phyloP scores from a whole-genome alignment of 2,797 vertebrate species.

The Mustela erminea region DNA sequence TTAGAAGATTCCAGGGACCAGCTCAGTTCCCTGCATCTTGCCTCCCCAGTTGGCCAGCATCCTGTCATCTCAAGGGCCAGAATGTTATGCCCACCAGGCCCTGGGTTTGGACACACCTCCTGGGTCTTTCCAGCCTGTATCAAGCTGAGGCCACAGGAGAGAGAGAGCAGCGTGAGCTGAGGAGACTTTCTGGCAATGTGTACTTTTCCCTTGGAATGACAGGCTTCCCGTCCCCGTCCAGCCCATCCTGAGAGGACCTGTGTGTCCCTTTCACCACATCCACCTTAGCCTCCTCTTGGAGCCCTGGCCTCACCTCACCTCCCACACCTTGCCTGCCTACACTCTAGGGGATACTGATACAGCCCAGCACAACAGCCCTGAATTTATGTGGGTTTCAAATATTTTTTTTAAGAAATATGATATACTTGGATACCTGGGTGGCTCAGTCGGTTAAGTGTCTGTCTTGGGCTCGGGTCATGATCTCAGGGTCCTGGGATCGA shows the following conservation, averaged over 20 bases:
- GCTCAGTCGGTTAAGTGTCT: too few relatives aligned
- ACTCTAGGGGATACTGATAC: conserved; percentile 35
- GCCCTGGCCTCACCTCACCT: background rate
- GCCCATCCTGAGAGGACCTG: background rate
- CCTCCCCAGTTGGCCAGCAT: background rate
- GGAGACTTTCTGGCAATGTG: background rate
- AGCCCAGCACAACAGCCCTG: conserved; percentile 55
- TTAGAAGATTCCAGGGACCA: background rate
- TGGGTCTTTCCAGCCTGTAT: conserved; percentile 2
- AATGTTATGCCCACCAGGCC: background rate
- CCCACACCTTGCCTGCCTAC: background rate
- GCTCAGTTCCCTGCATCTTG: background rate
- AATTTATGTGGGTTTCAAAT: conserved; percentile 70
- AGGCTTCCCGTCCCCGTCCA: background rate
- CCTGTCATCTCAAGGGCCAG: conserved; percentile 65
- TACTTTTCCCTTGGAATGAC: background rate
- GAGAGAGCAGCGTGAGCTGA: background rate
- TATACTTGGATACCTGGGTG: background rate
- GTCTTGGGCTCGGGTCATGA: too few relatives aligned
- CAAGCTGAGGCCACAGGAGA: background rate
- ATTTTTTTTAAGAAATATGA: conserved; percentile 55
- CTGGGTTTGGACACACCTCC: background rate
- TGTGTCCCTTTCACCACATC: background rate
- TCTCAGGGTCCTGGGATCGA: too few relatives aligned
- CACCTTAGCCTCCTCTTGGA: background rate